Percentiles rank a stretch among this genome's conserved stretches.
Evolutionary conservation across 2,888 invertebrate species (phyloP).

Genomic region (Dorcus hopei): DNA sequence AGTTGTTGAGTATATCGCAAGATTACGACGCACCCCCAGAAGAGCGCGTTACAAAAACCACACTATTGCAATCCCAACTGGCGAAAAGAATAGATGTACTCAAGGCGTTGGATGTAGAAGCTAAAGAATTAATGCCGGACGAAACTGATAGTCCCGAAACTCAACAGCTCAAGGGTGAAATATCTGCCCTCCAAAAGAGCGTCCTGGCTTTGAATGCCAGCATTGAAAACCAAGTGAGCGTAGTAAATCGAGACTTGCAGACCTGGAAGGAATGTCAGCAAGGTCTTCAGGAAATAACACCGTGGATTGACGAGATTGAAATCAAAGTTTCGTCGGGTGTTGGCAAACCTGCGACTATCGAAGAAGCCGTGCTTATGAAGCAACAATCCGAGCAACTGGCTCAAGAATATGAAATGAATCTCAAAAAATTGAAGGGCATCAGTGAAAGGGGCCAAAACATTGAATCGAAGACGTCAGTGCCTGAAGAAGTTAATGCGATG

Average conservation of each 20-base stretch:
- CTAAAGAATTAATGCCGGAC: constrained; percentile 64
- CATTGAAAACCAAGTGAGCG: constrained; percentile 72
- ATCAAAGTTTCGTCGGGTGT: constrained; percentile 68
- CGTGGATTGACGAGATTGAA: constrained; percentile 87
- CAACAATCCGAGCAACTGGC: constrained; percentile 69
- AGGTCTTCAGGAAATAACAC: constrained; percentile 74
- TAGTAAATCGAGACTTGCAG: constrained; percentile 73
- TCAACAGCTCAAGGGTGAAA: constrained; percentile 70
- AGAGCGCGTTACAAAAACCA: constrained; percentile 74
- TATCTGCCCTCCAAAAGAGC: constrained; percentile 70
- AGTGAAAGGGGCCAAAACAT: constrained; percentile 73
- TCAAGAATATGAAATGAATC: constrained; percentile 73
- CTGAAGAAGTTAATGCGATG: constrained; percentile 81
- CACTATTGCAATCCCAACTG: constrained; percentile 72
- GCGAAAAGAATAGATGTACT: constrained; percentile 71
- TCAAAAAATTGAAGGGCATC: constrained; percentile 71
- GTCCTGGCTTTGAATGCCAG: constrained; percentile 73
- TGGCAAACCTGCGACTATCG: constrained; percentile 72
- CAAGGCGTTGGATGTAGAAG: constrained; percentile 68
- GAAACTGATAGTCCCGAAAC: constrained; percentile 69
- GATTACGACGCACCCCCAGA: constrained; percentile 79
- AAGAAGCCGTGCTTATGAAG: constrained; percentile 79
- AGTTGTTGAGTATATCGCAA: constrained; percentile 68
- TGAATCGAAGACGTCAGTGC: constrained; percentile 70
- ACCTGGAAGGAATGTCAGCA: constrained; percentile 85